These are phyloP conservation scores for Clarias platycephalus DNA, from an alignment of 2,797 vertebrate species.

Conservation along the genomic window DNA sequence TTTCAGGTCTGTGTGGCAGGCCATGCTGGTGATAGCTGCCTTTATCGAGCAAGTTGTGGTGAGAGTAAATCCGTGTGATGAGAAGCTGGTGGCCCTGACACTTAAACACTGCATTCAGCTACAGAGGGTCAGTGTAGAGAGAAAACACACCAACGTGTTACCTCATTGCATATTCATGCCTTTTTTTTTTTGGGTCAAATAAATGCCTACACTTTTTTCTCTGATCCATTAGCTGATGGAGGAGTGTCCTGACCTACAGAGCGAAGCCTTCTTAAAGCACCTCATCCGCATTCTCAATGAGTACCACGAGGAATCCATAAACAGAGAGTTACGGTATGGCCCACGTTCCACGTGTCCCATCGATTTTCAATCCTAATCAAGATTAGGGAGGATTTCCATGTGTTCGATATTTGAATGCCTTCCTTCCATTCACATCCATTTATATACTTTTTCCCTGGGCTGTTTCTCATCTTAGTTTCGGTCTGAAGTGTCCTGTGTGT, in stretches of 20 bases:
- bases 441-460: neutral
- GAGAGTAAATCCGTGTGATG: slow-evolving; percentile 49
- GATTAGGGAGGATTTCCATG: neutral
- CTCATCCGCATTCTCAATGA: slow-evolving; percentile 74
- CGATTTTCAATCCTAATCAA: neutral
- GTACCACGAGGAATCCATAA: slow-evolving; percentile 64
- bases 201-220: neutral
- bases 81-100: slow-evolving; percentile 55
- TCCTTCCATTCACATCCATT: neutral
- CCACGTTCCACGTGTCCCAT: neutral
- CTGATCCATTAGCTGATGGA: slow-evolving; percentile 66
- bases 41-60: slow-evolving; percentile 71
- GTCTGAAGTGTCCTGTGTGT: slow-evolving; percentile 68
- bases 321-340: slow-evolving; percentile 67
- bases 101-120: slow-evolving; percentile 70
- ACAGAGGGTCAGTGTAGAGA: slow-evolving; percentile 60
- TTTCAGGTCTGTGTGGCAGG: slow-evolving; percentile 67
- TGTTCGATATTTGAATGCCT: neutral
- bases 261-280: slow-evolving; percentile 57
- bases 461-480: slow-evolving; percentile 61
- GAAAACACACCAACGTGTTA: neutral
- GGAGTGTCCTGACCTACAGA: slow-evolving; percentile 63
- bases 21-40: slow-evolving; percentile 65
- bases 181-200: neutral
- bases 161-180: neutral